phyloP scores from a whole-genome alignment of 2,888 invertebrate species.

The Lasioglossum vierecki region DNA sequence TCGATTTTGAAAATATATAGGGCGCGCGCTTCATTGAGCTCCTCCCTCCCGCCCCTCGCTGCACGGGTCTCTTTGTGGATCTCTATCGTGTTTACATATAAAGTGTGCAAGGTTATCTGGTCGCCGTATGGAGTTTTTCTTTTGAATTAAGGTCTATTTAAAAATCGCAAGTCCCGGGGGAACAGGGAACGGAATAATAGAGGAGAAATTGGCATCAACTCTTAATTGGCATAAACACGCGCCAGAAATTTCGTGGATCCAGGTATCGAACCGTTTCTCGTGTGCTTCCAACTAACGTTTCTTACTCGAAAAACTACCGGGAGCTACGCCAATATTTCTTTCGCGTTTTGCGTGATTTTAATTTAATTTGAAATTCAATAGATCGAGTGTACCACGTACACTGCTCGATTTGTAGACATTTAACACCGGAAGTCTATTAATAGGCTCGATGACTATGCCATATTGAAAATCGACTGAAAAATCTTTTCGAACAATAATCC shows the following conservation, averaged over 20 bases:
- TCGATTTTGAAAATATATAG: slow-evolving; percentile 22
- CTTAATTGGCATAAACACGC: slow-evolving; percentile 49
- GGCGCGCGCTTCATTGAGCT: slow-evolving; percentile 19
- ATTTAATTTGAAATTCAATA: neutral
- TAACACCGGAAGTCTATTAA: neutral
- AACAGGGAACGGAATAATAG: slow-evolving; percentile 15
- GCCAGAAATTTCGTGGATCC: slow-evolving; percentile 10
- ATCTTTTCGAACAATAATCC: neutral
- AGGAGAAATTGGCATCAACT: slow-evolving; percentile 48
- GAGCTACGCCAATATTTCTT: neutral
- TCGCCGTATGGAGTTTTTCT: neutral
- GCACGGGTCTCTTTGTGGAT: slow-evolving; percentile 2
- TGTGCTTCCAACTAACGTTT: neutral
- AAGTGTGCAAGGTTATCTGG: slow-evolving; percentile 16
- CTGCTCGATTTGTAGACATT: neutral
- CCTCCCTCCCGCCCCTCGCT: neutral
- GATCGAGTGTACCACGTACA: neutral
- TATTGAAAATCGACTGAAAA: neutral
- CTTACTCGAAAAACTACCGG: neutral
- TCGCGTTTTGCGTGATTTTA: neutral
- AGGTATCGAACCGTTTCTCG: neutral
- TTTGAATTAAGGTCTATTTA: slow-evolving; percentile 28
- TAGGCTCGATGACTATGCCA: neutral
- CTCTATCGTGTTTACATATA: slow-evolving; percentile 1
- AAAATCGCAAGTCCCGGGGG: slow-evolving; percentile 22